A percentile compares a stretch with the other conserved stretches of the same genome.
phyloP scores from a whole-genome alignment of 2,888 invertebrate genomes.

The Himalopsyche tibetana region DNA sequence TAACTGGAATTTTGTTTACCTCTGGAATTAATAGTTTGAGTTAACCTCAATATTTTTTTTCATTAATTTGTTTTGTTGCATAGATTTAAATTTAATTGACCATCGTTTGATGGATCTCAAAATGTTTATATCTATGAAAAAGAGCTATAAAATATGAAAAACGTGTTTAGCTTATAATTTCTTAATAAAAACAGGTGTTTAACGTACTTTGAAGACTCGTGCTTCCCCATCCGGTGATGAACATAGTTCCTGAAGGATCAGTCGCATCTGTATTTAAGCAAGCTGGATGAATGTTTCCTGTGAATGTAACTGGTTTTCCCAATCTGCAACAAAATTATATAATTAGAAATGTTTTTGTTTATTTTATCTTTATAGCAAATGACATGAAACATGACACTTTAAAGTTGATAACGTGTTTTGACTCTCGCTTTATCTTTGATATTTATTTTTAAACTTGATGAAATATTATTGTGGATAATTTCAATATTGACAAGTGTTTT shows the following conservation, averaged over 20 bases:
- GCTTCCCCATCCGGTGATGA: constrained; percentile 74
- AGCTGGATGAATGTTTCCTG: constrained; percentile 69
- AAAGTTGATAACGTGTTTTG: too few species aligned
- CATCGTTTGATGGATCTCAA: too few species aligned
- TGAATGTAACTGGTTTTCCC: constrained; percentile 68
- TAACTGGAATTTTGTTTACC: not conserved
- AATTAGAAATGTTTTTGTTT: not conserved
- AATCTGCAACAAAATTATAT: constrained; percentile 68
- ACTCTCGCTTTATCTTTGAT: too few species aligned
- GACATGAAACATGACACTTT: too few species aligned
- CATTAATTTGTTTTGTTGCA: not conserved
- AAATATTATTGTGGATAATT: too few species aligned
- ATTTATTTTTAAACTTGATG: too few species aligned
- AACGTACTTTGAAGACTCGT: constrained; percentile 68
- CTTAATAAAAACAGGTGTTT: too few species aligned
- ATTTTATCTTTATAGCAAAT: not conserved
- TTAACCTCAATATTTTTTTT: too few species aligned
- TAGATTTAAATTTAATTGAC: not conserved
- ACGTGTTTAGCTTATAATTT: too few species aligned
- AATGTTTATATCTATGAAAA: too few species aligned
- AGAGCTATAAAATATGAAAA: too few species aligned
- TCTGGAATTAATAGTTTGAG: not conserved
- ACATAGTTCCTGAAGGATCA: constrained; percentile 69
- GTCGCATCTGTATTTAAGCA: constrained; percentile 70
- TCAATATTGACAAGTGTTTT: too few species aligned